phyloP scores from a whole-genome alignment of 1,140 invertebrate species.

The Brachionus asplanchnoidis region DNA sequence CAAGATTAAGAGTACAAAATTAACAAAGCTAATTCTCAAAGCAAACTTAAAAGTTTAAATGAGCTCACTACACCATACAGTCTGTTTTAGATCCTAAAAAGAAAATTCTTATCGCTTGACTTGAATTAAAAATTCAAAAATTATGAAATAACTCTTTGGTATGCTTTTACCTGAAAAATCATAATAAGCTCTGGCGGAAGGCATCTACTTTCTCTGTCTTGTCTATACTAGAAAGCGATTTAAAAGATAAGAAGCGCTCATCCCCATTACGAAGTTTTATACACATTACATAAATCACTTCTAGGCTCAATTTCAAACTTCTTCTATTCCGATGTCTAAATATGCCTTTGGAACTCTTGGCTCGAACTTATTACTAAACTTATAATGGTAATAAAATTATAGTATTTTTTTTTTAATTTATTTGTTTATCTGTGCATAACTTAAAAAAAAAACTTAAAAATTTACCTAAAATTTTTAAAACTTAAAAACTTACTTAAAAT shows the following conservation, averaged over 20 bases:
- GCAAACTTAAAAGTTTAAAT: neutral
- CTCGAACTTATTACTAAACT: too few relatives aligned
- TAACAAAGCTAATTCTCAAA: neutral
- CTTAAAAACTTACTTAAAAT: too few relatives aligned
- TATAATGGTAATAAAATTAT: too few relatives aligned
- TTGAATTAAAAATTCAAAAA: neutral
- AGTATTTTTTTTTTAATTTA: too few relatives aligned
- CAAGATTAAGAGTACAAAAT: neutral
- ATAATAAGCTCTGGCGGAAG: neutral
- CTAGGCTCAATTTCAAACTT: too few relatives aligned
- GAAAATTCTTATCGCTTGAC: neutral
- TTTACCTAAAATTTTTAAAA: too few relatives aligned
- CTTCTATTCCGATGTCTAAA: too few relatives aligned
- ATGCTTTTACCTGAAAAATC: neutral
- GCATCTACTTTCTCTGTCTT: neutral
- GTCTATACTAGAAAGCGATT: neutral
- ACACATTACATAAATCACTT: too few relatives aligned
- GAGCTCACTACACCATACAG: neutral
- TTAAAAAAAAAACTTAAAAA: too few relatives aligned
- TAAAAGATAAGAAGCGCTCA: neutral
- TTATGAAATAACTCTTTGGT: neutral
- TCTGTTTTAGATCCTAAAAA: neutral
- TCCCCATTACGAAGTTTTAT: too few relatives aligned
- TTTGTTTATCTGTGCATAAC: too few relatives aligned
- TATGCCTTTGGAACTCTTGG: too few relatives aligned